Evolutionary conservation across 2,113 vertebrate species (phyloP), one percentile per base, ranked within the genome.

Genomic region (Coracopsis vasa): DNA sequence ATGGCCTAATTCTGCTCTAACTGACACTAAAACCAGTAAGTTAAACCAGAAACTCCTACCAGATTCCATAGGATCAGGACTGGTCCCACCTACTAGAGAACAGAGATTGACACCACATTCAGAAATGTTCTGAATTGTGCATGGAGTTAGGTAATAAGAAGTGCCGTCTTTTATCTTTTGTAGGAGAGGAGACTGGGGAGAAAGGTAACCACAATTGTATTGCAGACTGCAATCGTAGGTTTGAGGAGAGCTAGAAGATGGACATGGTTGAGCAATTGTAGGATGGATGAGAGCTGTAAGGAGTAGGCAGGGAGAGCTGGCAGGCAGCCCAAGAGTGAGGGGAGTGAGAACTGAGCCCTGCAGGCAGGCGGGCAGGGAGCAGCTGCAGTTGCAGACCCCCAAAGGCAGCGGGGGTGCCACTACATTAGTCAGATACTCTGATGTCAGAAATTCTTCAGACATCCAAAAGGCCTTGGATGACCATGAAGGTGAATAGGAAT

Each of bases 1-100:
- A 92, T 84, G 61, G 65, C 73, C 91, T 91, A 88, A 89, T 95
- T 93, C 65, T 74, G 9, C 44, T 93, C 27, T 31, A 70, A 66
- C 62, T 37, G 42, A 88, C 74, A 54, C 35, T 74, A 66, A 77
- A 86, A 16, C 50, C 27, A 51, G 35, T 64, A 65, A 84, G 67
- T 91, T 85, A 90, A 94, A 79, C 37, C 41, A 84, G 73, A 89
- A 89, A 47, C 23, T 94, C 47, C 56, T 69, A 61, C 73, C 10
- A 54, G 33, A 69, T 35, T 65, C 64, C 5, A 3, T 27, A 65
- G 28, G 18, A 84, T 74, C 33, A 39, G 28, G 44, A 13, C 37
- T 84, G 44, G n/a, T 72, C 56, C 47, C 80, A 15, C 31, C 51
- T 79, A 16, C 19, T 41, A 20, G 65, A 61, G 35, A 92, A 61